Base-by-base conservation (phyloP, 1,140 invertebrate genomes). In the Lasioglossum albipes region DNA sequence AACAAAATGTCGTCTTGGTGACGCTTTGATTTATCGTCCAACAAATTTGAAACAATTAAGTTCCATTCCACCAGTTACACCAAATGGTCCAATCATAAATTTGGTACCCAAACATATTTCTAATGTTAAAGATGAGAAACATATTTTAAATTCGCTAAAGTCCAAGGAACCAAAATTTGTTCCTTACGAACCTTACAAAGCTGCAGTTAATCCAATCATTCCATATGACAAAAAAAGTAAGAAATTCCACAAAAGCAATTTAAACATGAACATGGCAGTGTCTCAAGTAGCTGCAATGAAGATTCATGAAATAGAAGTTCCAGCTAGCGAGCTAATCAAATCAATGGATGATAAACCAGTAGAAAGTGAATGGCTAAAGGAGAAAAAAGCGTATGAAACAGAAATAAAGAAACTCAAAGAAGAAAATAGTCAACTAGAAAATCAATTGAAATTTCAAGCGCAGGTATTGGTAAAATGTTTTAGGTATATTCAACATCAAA, bases 181-280 rank as follows among this genome's bases (percentile, higher is more conserved):
- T 31, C 97, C 97, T 1, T 97, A 97, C 87, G 97, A 98, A 89
- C 97, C 97, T 0, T 98, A 97, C 87, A 96, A 97, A 89, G 97
- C 95, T 74, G 97, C 97, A 82, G 96, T 97, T 0, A 96, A 96
- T 91, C 96, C 96, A 65, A 96, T 97, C 78, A 94, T 96, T 65
- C 94, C 95, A 10, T 86, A 89, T 49, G 87, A 94, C 75, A 94
- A 94, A 65, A 93, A 93, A 72, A 90, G 90, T 54, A 94, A 93
- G 80, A 94, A 92, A 90, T 90, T 88, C 12, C 81, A 90, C 20
- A 95, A 92, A 87, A 96, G 96, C 84, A 96, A 96, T 90, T 93
- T 96, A 84, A 96, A 96, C 85, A 95, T 96, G 61, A 95, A 95
- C 69, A 94, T 95, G 20, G 93, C 96, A 68, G 95, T 95, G 7